These are phyloP conservation scores for Eleutherodactylus coqui DNA, from an alignment of 2,797 vertebrate genomes.

Conservation along the genomic window DNA sequence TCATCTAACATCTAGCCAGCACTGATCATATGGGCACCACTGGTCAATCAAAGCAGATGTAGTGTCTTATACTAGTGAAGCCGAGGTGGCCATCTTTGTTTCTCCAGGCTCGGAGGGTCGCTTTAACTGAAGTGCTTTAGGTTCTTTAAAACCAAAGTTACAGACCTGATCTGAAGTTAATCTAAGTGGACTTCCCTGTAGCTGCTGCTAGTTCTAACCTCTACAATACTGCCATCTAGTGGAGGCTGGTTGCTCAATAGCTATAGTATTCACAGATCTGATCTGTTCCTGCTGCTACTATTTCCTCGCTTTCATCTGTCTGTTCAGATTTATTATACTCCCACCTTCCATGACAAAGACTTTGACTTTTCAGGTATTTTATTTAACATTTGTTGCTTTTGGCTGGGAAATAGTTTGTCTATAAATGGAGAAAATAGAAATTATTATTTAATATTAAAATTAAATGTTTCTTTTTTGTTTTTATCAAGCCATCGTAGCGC, in stretches of 20 bases:
- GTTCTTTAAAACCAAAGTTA: neutral
- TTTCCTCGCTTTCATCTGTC: neutral
- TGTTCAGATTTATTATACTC: neutral
- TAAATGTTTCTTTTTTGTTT: neutral
- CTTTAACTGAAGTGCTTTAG: neutral
- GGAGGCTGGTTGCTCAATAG: neutral
- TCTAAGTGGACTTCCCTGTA: constrained; percentile 5
- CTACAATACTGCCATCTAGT: constrained; percentile 5
- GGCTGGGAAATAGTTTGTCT: neutral
- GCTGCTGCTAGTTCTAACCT: constrained; percentile 8
- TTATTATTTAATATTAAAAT: constrained; percentile 23
- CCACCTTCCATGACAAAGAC: neutral
- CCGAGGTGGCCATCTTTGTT: no score
- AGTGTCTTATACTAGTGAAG: no score
- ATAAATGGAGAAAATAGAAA: constrained; percentile 8
- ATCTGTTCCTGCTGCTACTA: constrained; percentile 28
- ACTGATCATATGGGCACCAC: no score
- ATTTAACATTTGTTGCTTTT: constrained; percentile 15
- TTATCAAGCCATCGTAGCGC: neutral
- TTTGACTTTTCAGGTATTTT: constrained; percentile 8
- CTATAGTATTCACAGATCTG: neutral
- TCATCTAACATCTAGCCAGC: no score
- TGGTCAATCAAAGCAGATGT: no score
- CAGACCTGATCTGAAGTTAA: neutral
- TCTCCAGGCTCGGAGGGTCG: no score